A percentile compares a stretch with the other conserved stretches of the same genome.
Conservation (phyloP, 1,140 invertebrate genomes). For the Ridgeia piscesae region DNA sequence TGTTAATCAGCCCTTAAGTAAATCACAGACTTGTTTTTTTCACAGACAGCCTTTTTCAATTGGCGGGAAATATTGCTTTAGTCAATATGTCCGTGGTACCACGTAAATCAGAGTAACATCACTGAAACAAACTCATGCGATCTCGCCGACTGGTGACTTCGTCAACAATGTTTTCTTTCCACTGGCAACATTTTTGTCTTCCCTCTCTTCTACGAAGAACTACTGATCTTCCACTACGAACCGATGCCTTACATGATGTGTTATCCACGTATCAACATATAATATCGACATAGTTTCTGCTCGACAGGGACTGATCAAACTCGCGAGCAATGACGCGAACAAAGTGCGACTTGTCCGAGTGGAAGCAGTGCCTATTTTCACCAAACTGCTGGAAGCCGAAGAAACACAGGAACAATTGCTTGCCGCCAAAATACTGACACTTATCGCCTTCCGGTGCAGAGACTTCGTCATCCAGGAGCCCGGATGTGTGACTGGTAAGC, state of each 20-base stretch:
- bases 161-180: too few species aligned
- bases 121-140: too few species aligned
- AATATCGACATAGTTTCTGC: neutral
- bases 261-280: neutral
- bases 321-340: slow-evolving; percentile 47
- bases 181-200: too few species aligned
- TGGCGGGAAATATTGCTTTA: too few species aligned
- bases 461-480: slow-evolving; percentile 21
- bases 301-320: slow-evolving; percentile 39
- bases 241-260: neutral
- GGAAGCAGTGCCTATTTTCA: slow-evolving; percentile 37
- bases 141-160: too few species aligned
- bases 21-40: too few species aligned
- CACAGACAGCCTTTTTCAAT: too few species aligned
- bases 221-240: too few species aligned
- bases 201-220: too few species aligned
- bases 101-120: too few species aligned
- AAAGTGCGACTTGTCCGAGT: slow-evolving; percentile 39
- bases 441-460: slow-evolving; percentile 24
- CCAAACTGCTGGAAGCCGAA: neutral
- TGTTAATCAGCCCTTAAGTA: too few species aligned
- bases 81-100: too few species aligned
- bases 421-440: slow-evolving; percentile 14
- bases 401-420: neutral
- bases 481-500: neutral